Evolutionary conservation across 2,888 invertebrate species (phyloP), one percentile per base, ranked within the genome.

Genomic region (Cheiracanthium punctorium): DNA sequence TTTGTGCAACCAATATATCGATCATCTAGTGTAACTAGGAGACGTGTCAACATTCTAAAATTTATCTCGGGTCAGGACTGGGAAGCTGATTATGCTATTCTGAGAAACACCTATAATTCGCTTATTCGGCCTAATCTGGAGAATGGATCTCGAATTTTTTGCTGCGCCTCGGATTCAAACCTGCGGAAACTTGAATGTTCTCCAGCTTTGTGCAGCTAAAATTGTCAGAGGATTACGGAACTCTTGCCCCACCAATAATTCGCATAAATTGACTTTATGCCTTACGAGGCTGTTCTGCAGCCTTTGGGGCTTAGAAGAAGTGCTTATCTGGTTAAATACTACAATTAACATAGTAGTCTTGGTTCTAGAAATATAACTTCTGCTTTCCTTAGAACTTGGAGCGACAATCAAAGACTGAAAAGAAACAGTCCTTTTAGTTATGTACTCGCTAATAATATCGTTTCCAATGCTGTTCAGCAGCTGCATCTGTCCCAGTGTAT

Each of bases 101-200:
- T n/a, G n/a, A n/a, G n/a, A n/a, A n/a, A n/a, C n/a, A n/a, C n/a
- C n/a, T n/a, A n/a, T n/a, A n/a, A n/a, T n/a, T n/a, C n/a, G n/a
- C n/a, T n/a, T n/a, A n/a, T n/a, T 58, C 24, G 58, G 20, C 12
- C 52, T 32, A 74, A 41, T n/a, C 20, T n/a, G n/a, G 65, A 43
- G 14, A 43, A 67, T 5, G 67, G 30, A 2, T 67, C 30, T 14
- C 30, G 37, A n/a, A 67, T 67, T n/a, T 43, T 17, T n/a, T 67
- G 67, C 20, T 76, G n/a, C 43, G 65, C 76, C 12, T 67, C 65
- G n/a, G 30, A 41, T 30, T 43, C 41, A 37, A 75, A 75, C n/a
- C n/a, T n/a, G n/a, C n/a, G n/a, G n/a, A n/a, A n/a, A n/a, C n/a
- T n/a, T n/a, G n/a, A n/a, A n/a, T 17, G n/a, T 58, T 8, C n/a